Evolutionary conservation across 1,140 invertebrate species (phyloP).

Genomic region (Lordiphosa stackelbergi): DNA sequence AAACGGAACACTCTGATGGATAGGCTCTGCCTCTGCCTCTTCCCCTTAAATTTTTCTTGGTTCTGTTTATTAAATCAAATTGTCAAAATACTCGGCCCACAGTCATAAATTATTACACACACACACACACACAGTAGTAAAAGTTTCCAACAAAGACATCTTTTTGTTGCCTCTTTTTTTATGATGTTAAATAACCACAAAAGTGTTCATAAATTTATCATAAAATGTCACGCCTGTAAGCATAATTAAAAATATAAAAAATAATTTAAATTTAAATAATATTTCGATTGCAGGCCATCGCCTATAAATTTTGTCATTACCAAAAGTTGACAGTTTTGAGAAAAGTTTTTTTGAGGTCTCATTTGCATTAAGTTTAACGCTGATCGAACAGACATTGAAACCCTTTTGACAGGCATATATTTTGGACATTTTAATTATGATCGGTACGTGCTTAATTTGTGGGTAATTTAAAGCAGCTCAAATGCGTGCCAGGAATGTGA

Average conservation of each 20-base stretch:
- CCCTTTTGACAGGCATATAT: constrained; percentile 32
- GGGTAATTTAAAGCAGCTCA: constrained; percentile 52
- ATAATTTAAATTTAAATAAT: constrained; percentile 16
- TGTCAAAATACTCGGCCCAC: constrained; percentile 59
- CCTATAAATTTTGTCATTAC: constrained; percentile 63
- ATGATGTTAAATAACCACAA: constrained; percentile 66
- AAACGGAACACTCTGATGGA: constrained; percentile 50
- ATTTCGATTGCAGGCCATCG: constrained; percentile 30
- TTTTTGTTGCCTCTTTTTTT: constrained; percentile 38
- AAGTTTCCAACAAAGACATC: constrained; percentile 29
- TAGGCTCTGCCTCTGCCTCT: constrained; percentile 30
- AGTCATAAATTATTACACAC: constrained; percentile 53
- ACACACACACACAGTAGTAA: constrained; percentile 53
- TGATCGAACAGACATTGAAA: constrained; percentile 1
- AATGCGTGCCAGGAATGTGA: constrained; percentile 33
- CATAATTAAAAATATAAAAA: constrained; percentile 68
- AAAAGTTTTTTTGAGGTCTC: constrained; percentile 50
- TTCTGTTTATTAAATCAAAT: constrained; percentile 46
- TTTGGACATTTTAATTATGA: constrained; percentile 48
- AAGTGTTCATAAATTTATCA: constrained; percentile 65
- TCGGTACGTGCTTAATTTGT: constrained; percentile 45
- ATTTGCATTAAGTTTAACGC: constrained; percentile 48
- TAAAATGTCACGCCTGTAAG: constrained; percentile 49
- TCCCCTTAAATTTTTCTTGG: neutral
- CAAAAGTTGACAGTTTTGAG: constrained; percentile 22